phyloP scores from a whole-genome alignment of 2,888 invertebrate genomes.

The Aspidiotus destructor region DNA sequence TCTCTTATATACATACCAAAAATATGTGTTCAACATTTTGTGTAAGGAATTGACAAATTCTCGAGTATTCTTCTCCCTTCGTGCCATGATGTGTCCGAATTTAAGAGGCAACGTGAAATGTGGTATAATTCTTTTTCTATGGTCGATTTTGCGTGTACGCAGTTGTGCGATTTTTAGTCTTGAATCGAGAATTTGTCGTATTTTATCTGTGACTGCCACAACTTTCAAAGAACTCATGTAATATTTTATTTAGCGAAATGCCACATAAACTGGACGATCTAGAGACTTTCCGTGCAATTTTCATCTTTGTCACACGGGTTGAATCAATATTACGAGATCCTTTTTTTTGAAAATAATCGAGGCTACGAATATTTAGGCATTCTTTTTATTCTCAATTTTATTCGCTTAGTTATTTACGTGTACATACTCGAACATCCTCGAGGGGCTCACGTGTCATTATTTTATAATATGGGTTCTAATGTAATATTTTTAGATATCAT shows the following conservation, averaged over 20 bases:
- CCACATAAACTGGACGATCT: too few species aligned
- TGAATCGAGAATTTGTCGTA: conserved; percentile 8
- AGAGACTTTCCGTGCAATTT: too few species aligned
- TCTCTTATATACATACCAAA: conserved; percentile 10
- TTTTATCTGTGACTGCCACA: conserved; percentile 22
- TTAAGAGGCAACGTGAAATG: neutral
- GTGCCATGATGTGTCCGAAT: neutral
- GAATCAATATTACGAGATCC: too few species aligned
- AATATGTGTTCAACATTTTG: conserved; percentile 16
- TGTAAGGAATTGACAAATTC: conserved; percentile 5
- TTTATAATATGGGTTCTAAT: too few species aligned
- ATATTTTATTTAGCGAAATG: neutral
- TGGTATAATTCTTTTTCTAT: neutral
- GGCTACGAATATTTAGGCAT: too few species aligned
- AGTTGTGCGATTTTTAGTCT: neutral
- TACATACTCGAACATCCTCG: too few species aligned
- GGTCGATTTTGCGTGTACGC: neutral
- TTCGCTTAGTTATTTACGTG: too few species aligned
- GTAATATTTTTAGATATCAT: too few species aligned
- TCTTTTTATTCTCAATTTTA: too few species aligned
- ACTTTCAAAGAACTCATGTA: conserved; percentile 23
- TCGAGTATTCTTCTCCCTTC: neutral
- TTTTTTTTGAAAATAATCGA: too few species aligned
- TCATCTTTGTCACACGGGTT: too few species aligned
- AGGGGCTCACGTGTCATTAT: too few species aligned